Percentiles rank a stretch among this genome's conserved stretches.
These are phyloP conservation scores for Panagrolaimus sp. DNA, from an alignment of 1,140 invertebrate species.

Conservation along the genomic window DNA sequence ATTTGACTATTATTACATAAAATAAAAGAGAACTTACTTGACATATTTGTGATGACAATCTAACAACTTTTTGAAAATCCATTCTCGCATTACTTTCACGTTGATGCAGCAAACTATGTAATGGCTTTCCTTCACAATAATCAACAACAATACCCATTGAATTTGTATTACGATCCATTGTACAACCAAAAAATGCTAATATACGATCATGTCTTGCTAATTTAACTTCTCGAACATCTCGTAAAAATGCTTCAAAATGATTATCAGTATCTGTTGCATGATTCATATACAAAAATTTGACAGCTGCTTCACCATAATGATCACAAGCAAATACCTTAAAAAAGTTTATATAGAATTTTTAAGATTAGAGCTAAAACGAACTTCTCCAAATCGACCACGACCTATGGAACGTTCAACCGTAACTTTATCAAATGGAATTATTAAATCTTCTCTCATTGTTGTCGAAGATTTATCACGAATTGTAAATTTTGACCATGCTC, in stretches of 20 bases:
- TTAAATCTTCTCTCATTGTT: slow-evolving; percentile 49
- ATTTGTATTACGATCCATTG: slow-evolving; percentile 80
- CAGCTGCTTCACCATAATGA: slow-evolving; percentile 26
- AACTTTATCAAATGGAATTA: slow-evolving; percentile 47
- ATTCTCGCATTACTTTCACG: slow-evolving; percentile 75
- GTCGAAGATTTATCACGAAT: slow-evolving; percentile 43
- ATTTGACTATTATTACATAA: too few relatives aligned
- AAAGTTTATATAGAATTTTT: slow-evolving; percentile 12
- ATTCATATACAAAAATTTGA: background rate
- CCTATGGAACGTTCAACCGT: slow-evolving; percentile 48
- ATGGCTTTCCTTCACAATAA: slow-evolving; percentile 62
- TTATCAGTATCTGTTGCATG: background rate
- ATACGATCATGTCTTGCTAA: slow-evolving; percentile 89
- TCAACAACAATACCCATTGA: slow-evolving; percentile 94
- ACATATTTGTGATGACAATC: slow-evolving; percentile 91
- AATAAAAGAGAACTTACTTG: slow-evolving; percentile 67
- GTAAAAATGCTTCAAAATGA: slow-evolving; percentile 4
- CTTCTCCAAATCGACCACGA: slow-evolving; percentile 53
- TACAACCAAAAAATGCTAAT: slow-evolving; percentile 93
- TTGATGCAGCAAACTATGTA: slow-evolving; percentile 66
- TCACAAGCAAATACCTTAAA: slow-evolving; percentile 24
- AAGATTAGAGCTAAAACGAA: slow-evolving; percentile 24
- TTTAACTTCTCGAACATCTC: slow-evolving; percentile 13
- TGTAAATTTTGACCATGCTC: slow-evolving; percentile 54
- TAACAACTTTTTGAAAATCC: slow-evolving; percentile 83